Percentiles rank a stretch among this genome's conserved stretches.
These are phyloP conservation scores for Hippoglossus hippoglossus DNA, from an alignment of 2,797 vertebrate species.

Conservation along the genomic window DNA sequence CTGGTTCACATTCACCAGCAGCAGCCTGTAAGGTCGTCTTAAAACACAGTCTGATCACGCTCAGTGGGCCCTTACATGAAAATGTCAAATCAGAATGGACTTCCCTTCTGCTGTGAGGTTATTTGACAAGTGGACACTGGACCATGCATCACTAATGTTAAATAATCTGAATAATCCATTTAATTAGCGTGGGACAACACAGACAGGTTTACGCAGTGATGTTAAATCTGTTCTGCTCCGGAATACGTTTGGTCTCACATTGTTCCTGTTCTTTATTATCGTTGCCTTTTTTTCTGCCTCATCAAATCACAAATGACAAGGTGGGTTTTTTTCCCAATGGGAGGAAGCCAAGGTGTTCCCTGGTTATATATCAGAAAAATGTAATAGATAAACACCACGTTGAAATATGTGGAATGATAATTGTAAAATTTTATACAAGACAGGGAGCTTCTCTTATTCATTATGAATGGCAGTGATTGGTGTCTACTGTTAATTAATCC, in stretches of 20 bases:
- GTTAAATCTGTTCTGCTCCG: slow-evolving; percentile 36
- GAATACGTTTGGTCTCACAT: background rate
- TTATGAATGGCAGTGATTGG: too few relatives aligned
- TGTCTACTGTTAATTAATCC: too few relatives aligned
- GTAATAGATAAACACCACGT: background rate
- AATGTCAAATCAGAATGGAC: background rate
- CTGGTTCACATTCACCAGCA: slow-evolving; percentile 2
- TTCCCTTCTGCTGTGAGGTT: slow-evolving; percentile 5
- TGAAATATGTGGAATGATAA: background rate
- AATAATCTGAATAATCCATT: slow-evolving; percentile 41
- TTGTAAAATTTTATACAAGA: background rate
- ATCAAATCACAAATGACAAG: background rate
- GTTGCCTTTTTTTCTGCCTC: slow-evolving; percentile 7
- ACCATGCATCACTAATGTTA: slow-evolving; percentile 40
- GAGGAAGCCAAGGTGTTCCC: background rate
- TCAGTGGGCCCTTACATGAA: background rate
- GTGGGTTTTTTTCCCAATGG: background rate
- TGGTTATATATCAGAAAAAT: background rate
- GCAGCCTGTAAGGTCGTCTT: background rate
- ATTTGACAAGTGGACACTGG: slow-evolving; percentile 5
- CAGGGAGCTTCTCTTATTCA: too few relatives aligned
- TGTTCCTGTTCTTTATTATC: background rate
- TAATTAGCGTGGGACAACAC: slow-evolving; percentile 24
- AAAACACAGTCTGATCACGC: background rate
- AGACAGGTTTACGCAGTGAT: slow-evolving; percentile 23